Percentiles rank a stretch among this genome's conserved stretches.
These are phyloP conservation scores for Orientallactaga bullata DNA, from an alignment of 2,113 vertebrate genomes.

Conservation along the genomic window DNA sequence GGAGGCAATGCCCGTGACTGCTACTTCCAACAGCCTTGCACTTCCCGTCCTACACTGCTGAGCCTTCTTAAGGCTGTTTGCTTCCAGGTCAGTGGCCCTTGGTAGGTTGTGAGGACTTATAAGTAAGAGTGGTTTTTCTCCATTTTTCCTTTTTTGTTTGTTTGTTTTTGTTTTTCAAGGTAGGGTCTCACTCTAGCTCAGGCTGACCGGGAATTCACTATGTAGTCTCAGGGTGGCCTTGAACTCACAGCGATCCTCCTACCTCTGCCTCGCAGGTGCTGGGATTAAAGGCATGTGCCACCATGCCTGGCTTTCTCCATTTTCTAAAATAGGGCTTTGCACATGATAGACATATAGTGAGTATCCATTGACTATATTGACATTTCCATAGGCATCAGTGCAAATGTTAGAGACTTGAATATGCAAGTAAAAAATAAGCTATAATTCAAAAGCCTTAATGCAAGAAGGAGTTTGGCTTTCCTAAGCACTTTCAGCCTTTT, in stretches of 20 bases:
- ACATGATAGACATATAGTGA: background rate
- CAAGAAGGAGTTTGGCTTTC: background rate
- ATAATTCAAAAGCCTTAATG: background rate
- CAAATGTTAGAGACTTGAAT: background rate
- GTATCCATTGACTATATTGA: background rate
- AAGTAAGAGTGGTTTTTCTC: background rate
- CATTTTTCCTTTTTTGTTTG: too few species aligned
- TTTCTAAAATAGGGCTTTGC: background rate
- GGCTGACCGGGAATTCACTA: too few species aligned
- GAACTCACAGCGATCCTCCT: too few species aligned
- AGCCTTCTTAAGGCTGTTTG: background rate
- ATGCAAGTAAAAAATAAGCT: background rate
- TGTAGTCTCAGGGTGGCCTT: too few species aligned
- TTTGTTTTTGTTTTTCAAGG: too few species aligned
- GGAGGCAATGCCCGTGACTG: background rate
- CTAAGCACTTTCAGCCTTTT: background rate
- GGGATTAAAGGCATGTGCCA: too few species aligned
- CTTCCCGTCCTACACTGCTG: background rate
- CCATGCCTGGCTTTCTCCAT: too few species aligned
- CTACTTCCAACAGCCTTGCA: background rate
- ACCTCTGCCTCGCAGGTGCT: too few species aligned
- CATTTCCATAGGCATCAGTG: background rate
- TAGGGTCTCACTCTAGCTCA: too few species aligned
- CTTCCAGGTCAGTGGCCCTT: background rate
- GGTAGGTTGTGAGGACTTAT: background rate